Conservation (phyloP, 1,140 invertebrate genomes). For the Neodiprion virginianus region DNA sequence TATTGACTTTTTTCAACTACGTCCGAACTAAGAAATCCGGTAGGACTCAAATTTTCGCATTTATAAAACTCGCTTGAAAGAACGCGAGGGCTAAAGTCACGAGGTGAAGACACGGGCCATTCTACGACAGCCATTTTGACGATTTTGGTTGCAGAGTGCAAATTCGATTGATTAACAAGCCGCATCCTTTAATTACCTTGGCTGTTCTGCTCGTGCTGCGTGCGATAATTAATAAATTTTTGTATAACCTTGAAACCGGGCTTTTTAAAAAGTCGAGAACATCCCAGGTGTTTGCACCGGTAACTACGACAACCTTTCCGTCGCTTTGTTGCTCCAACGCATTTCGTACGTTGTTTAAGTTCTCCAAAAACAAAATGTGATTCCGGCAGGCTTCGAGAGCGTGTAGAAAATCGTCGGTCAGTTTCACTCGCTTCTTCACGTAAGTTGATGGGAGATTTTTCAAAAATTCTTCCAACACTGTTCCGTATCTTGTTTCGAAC, state of each 20-base stretch:
- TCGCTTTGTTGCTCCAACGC: constrained; percentile 66
- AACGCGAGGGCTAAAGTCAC: too few relatives aligned
- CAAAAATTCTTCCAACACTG: neutral
- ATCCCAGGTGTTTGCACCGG: constrained; percentile 73
- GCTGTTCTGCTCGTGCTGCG: constrained; percentile 44
- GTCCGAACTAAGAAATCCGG: too few relatives aligned
- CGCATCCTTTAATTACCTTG: constrained; percentile 37
- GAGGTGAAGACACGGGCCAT: too few relatives aligned
- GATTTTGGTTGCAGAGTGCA: too few relatives aligned
- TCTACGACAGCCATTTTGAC: too few relatives aligned
- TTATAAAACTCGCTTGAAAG: too few relatives aligned
- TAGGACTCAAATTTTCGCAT: too few relatives aligned
- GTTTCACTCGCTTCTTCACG: neutral
- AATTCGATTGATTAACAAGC: constrained; percentile 10
- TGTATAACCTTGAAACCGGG: constrained; percentile 66
- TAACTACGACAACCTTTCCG: constrained; percentile 68
- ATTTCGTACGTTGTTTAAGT: constrained; percentile 64
- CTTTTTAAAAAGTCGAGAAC: constrained; percentile 71
- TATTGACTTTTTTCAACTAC: too few relatives aligned
- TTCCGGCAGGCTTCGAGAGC: constrained; percentile 60
- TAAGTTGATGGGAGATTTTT: neutral
- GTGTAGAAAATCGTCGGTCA: neutral
- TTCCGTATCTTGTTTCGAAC: neutral
- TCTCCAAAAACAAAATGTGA: constrained; percentile 70
- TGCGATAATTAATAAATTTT: constrained; percentile 71